Base-by-base conservation (phyloP, 2,113 vertebrate genomes). In the Phylloscopus trochiloides region DNA sequence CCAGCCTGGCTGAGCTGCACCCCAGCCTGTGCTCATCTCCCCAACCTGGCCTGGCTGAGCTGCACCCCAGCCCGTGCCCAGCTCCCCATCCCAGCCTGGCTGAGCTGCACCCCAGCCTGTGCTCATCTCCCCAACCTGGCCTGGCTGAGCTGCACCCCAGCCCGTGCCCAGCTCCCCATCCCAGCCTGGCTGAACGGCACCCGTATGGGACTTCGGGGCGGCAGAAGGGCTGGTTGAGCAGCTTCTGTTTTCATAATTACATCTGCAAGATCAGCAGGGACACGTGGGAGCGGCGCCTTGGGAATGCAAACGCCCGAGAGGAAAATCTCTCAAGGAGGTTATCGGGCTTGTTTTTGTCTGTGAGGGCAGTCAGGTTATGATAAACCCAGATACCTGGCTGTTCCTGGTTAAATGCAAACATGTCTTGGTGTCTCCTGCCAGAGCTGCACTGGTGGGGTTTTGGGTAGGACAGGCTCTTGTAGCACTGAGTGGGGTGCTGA, bases 191-290 rank as follows among this genome's bases (percentile, higher is more conserved):
- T 42, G 52, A 80, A 34, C 73, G 25, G 43, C 2, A 7, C 70
- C 76, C 21, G 2, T 17, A 0, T 14, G 3, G 47, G 45, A 50
- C 40, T 66, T 2, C 0, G 73, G 28, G 48, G 58, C 0, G 3
- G 85, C 84, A 88, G 61, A 55, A 86, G 48, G 65, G 77, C 67
- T 47, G 95, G 17, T 74, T 61, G 79, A 92, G 80, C 77, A 91
- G 81, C 45, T 38, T 57, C 16, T 8, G 36, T 12, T 86, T 68
- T 81, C 0, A 1, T 48, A 17, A 48, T 57, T 38, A 0, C 21
- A 28, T 51, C 75, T 63, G 71, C 0, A 1, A 55, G 58, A 34
- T 80, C 10, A 24, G 77, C 40, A 7, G 83, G 63, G 61, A 20
- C 78, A 19, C 6, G 8, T 45, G 66, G 62, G 71, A 86, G 50